phyloP scores from a whole-genome alignment of 2,888 invertebrate genomes.

The Rhingia campestris region DNA sequence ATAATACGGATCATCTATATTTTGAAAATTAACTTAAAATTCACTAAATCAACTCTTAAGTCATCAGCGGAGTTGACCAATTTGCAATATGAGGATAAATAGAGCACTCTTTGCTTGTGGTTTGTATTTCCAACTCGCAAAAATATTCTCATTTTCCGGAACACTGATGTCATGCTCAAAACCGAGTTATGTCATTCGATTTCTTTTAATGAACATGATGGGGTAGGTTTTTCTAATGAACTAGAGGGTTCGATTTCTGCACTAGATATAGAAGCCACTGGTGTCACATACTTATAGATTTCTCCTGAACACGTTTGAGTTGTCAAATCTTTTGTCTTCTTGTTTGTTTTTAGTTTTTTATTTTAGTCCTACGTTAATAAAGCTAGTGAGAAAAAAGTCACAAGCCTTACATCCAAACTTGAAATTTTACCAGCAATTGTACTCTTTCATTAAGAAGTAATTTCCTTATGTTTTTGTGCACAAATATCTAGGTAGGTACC shows the following conservation, averaged over 20 bases:
- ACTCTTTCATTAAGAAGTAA: conserved; percentile 29
- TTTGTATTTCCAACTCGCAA: too few species aligned
- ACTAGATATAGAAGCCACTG: conserved; percentile 32
- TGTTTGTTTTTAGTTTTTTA: conserved; percentile 26
- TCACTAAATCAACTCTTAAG: too few species aligned
- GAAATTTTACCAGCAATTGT: conserved; percentile 33
- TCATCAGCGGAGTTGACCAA: too few species aligned
- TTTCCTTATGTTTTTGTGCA: conserved; percentile 26
- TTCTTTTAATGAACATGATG: too few species aligned
- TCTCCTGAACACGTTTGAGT: conserved; percentile 29
- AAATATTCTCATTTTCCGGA: too few species aligned
- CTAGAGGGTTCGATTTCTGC: conserved; percentile 22
- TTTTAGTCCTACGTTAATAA: conserved; percentile 32
- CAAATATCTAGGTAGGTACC: conserved; percentile 14
- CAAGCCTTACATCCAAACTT: conserved; percentile 26
- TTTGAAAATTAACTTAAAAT: too few species aligned
- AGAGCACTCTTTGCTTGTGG: too few species aligned
- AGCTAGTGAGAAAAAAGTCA: conserved; percentile 24
- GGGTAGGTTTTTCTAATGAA: conserved; percentile 33
- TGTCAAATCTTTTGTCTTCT: conserved; percentile 32
- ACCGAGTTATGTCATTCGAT: too few species aligned
- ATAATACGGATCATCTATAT: too few species aligned
- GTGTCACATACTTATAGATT: conserved; percentile 32
- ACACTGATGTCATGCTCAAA: too few species aligned
- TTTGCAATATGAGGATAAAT: too few species aligned